A percentile compares a stretch with the other conserved stretches of the same genome.
Conservation (phyloP, 2,797 vertebrate species). For the Acanthis flammea region DNA sequence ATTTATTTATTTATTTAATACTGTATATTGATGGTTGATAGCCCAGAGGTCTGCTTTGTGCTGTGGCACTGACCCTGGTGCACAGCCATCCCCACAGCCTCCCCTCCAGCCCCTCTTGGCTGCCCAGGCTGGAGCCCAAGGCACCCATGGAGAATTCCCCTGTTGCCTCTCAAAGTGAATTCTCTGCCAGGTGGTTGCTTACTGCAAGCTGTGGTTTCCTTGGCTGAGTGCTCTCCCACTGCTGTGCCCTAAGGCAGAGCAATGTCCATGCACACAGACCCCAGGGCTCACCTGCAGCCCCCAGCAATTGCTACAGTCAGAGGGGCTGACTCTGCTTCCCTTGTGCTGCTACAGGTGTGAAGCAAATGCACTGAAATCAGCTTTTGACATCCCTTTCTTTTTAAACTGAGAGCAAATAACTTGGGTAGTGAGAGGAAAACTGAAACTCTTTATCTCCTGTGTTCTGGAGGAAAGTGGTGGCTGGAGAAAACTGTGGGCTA, state of each 20-base stretch:
- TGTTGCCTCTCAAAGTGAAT: neutral
- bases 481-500: neutral
- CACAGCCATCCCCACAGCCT: rapidly evolving
- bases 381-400: neutral
- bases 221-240: neutral
- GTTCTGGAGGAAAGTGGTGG: neutral
- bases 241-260: neutral
- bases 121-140: neutral
- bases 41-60: neutral
- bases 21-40: neutral
- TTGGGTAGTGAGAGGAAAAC: neutral
- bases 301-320: neutral
- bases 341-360: neutral
- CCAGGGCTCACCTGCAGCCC: neutral
- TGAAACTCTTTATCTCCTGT: neutral
- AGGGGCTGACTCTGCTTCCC: neutral
- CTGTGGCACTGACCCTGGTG: rapidly evolving
- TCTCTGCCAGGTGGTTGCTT: neutral
- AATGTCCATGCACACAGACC: rapidly evolving
- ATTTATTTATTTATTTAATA: neutral
- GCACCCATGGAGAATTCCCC: rapidly evolving
- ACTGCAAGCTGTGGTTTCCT: neutral
- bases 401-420: neutral
- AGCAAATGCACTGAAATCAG: neutral
- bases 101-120: too few relatives aligned